Percentiles rank a stretch among this genome's conserved stretches.
These are phyloP conservation scores for Meloidogyne chitwoodi DNA, from an alignment of 1,140 invertebrate genomes.

Conservation along the genomic window DNA sequence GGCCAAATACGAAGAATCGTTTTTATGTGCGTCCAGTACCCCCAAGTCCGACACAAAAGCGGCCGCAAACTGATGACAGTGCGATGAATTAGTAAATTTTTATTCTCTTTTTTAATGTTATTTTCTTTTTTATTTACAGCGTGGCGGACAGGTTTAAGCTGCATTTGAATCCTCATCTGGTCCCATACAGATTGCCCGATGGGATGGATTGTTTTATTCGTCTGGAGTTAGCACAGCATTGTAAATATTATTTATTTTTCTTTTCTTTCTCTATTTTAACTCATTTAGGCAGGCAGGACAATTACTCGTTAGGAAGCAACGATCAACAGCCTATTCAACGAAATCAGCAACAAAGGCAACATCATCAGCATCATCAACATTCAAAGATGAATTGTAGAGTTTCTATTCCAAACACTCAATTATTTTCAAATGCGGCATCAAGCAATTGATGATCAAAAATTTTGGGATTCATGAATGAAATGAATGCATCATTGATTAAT, in stretches of 20 bases:
- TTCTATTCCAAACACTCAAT: neutral
- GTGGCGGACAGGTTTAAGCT: slow-evolving; percentile 19
- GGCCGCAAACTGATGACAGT: neutral
- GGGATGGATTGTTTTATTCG: slow-evolving; percentile 18
- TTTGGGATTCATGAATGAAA: neutral
- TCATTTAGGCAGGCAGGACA: neutral
- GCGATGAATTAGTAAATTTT: slow-evolving; percentile 9
- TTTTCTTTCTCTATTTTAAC: neutral
- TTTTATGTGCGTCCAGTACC: slow-evolving; percentile 15
- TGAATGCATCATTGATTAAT: neutral
- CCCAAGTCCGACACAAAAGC: neutral
- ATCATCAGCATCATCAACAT: neutral
- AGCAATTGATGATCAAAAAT: neutral
- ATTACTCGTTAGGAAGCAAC: neutral
- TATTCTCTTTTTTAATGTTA: neutral
- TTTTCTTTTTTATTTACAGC: neutral
- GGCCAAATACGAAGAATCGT: neutral
- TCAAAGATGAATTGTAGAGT: neutral
- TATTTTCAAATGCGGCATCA: neutral
- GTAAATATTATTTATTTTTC: slow-evolving; percentile 1
- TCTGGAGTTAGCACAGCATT: slow-evolving; percentile 10
- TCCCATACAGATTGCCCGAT: slow-evolving; percentile 18
- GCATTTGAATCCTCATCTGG: slow-evolving; percentile 10
- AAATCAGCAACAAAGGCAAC: neutral
- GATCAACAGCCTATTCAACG: neutral